Evolutionary conservation across 2,113 vertebrate genomes (phyloP), one percentile per base, ranked within the genome.

Genomic region (Oostethus manadensis): DNA sequence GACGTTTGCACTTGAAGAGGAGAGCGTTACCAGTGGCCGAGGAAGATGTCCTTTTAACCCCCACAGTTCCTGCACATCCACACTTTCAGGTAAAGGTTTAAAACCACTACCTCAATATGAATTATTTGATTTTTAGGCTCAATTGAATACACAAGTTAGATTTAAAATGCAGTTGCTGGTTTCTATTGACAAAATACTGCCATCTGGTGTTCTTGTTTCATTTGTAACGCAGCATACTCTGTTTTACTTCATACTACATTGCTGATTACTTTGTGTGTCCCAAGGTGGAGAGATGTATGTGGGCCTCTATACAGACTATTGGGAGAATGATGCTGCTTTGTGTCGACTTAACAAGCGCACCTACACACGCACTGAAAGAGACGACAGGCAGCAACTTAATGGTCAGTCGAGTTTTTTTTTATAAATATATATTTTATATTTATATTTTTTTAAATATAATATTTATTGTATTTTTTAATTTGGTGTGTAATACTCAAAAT

Each of bases 291-390:
- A 97, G 49, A 81, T 98, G 53, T 98, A 94, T 40, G 69, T 93
- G 11, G 95, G 93, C 8, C 90, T 98, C 51, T 96, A 96, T 80
- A 94, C 90, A 0, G 95, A 98, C 81, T 98, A 95, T 83, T 98
- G 94, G 94, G 92, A 94, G 63, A 92, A 95, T 18, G 96, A 98
- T 0, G 93, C 93, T 0, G 93, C 94, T 4, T 47, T 98, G 14
- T 95, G 94, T 78, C 89, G 95, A 56, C 80, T 87, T 18, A 93
- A 89, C 49, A 89, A 86, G 46, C 58, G 87, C 57, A 86, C 89
- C 0, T 93, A 92, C 48, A 92, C 94, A 0, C 90, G 96, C 58
- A 96, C 94, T 0, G 96, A 98, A 51, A 91, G 92, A 0, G 93
- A 96, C 0, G 92, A 93, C 8, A 91, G 91, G 46, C 90, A 90